Percentiles rank a stretch among this genome's conserved stretches.
Conservation (phyloP, 2,797 vertebrate genomes). For the Phataginus tetradactyla region DNA sequence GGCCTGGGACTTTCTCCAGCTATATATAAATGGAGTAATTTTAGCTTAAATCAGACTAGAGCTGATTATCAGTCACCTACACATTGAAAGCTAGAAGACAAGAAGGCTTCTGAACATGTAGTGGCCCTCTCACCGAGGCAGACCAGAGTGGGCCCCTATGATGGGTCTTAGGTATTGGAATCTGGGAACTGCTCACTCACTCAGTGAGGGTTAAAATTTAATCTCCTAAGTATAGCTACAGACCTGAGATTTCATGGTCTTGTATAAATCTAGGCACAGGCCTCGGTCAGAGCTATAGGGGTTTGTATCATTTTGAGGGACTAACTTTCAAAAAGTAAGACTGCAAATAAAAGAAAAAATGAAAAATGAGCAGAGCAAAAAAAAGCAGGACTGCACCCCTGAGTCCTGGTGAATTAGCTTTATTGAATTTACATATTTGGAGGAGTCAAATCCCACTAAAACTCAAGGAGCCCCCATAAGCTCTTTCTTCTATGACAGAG, state of each 20-base stretch:
- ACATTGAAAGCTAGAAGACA: neutral
- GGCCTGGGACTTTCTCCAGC: neutral
- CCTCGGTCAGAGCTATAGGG: neutral
- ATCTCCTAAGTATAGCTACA: neutral
- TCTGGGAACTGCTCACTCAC: neutral
- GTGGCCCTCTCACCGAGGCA: neutral
- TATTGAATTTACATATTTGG: neutral
- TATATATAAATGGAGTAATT: neutral
- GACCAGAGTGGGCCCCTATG: neutral
- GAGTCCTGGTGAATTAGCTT: neutral
- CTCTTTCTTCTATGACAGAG: neutral
- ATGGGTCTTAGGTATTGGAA: neutral
- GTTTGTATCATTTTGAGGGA: neutral
- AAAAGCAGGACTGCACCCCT: neutral
- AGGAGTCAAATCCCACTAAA: neutral
- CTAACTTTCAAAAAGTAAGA: neutral
- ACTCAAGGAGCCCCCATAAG: neutral
- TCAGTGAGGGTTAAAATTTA: neutral
- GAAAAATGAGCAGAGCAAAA: no score
- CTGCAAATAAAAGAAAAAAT: no score
- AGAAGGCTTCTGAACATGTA: neutral
- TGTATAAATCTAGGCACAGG: neutral
- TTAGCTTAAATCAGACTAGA: constrained; percentile 4
- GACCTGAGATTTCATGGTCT: neutral
- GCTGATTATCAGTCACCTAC: neutral